Evolutionary conservation across 1,140 invertebrate species (phyloP).

Genomic region (Paraescarpia echinospica): DNA sequence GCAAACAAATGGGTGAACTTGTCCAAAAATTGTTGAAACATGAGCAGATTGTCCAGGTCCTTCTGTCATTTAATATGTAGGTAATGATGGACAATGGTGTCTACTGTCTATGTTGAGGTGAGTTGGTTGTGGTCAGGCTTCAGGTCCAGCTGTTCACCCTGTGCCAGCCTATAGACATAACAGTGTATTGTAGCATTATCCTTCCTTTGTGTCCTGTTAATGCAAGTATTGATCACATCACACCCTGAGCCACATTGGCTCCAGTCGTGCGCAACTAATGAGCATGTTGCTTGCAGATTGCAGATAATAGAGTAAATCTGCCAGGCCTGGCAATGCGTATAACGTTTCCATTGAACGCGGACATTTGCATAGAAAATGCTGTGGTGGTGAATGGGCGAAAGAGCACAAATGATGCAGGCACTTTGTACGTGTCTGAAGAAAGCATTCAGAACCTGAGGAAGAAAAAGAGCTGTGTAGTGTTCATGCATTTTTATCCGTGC

Average conservation of each 20-base stretch:
- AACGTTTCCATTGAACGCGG: background rate
- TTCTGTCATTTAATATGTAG: background rate
- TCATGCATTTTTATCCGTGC: background rate
- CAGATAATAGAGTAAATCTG: background rate
- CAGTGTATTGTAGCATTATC: background rate
- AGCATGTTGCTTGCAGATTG: background rate
- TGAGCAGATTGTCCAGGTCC: background rate
- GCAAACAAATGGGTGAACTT: background rate
- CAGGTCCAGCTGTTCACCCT: background rate
- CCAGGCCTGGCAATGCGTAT: background rate
- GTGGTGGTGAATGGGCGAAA: background rate
- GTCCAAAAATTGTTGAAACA: background rate
- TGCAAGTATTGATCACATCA: conserved; percentile 1
- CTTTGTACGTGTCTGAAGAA: background rate
- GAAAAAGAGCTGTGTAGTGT: background rate
- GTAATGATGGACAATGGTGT: background rate
- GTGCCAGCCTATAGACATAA: background rate
- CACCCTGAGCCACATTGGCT: background rate
- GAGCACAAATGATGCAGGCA: background rate
- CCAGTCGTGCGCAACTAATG: background rate
- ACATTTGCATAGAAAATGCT: background rate
- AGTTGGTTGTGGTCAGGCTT: background rate
- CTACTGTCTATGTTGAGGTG: background rate
- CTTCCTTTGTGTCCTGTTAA: background rate
- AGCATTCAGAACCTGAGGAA: background rate